Conservation (phyloP, 2,113 vertebrate species). For the Mesoclemmys tuberculata region DNA sequence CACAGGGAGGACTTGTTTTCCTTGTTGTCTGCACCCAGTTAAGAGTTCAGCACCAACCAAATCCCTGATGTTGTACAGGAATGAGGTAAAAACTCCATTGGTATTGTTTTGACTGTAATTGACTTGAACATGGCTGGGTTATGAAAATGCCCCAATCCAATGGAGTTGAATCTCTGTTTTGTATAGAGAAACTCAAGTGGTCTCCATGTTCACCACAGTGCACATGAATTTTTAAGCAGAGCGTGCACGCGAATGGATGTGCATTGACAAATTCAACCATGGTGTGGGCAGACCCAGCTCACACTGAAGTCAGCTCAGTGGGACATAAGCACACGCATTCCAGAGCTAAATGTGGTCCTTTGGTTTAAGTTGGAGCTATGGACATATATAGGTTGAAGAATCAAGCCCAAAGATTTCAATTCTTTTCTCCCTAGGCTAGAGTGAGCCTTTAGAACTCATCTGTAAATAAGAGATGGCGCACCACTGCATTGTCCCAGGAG, state of each 20-base stretch:
- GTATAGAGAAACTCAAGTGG: conserved; percentile 1
- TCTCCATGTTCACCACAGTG: conserved; percentile 16
- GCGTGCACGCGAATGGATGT: background rate
- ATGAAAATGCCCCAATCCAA: conserved; percentile 51
- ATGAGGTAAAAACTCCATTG: conserved; percentile 57
- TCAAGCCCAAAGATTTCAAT: background rate
- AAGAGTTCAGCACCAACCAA: conserved; percentile 74
- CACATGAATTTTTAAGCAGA: background rate
- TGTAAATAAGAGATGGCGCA: background rate
- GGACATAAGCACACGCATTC: fast-evolving
- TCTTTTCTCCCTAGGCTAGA: background rate
- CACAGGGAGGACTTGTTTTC: conserved; percentile 78
- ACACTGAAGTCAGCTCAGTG: background rate
- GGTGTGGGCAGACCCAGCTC: background rate
- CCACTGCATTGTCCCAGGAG: background rate
- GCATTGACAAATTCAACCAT: background rate
- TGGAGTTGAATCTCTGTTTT: conserved; percentile 26
- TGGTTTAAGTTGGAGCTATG: background rate
- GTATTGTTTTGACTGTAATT: conserved; percentile 62
- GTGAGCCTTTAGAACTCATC: background rate
- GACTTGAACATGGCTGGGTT: conserved; percentile 54
- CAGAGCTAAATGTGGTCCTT: background rate
- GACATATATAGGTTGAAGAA: background rate
- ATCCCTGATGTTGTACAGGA: conserved; percentile 70
- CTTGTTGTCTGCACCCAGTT: conserved; percentile 76